Conservation (phyloP, 2,113 vertebrate species). For the Zosterops borbonicus region DNA sequence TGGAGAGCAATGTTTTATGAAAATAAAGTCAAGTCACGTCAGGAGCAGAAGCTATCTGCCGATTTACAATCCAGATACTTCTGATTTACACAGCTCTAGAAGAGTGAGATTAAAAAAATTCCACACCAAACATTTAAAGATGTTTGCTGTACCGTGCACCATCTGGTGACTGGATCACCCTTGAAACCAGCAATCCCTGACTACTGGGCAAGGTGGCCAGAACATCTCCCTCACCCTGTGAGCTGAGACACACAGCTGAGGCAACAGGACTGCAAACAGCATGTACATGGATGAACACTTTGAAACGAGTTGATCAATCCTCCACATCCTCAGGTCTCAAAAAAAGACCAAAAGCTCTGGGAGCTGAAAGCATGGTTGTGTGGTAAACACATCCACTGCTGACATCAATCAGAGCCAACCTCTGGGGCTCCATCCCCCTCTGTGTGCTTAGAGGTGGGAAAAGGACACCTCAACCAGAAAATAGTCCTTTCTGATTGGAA, state of each 20-base stretch:
- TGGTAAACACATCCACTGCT: neutral
- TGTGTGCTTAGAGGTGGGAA: neutral
- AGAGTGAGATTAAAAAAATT: neutral
- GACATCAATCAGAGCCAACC: neutral
- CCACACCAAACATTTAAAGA: neutral
- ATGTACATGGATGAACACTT: neutral
- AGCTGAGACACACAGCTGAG: neutral
- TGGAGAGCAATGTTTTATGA: neutral
- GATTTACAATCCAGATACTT: conserved; percentile 20
- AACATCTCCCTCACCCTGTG: neutral
- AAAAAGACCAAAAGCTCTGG: neutral
- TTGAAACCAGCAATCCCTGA: neutral
- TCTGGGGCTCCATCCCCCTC: neutral
- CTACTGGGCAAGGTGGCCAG: neutral
- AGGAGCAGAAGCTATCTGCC: neutral
- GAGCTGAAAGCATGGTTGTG: neutral
- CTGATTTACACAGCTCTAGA: neutral
- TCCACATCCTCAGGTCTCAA: neutral
- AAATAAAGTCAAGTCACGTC: conserved; percentile 3
- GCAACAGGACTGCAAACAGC: neutral
- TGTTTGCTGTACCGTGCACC: neutral
- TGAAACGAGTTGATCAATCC: neutral
- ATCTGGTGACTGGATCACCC: neutral
- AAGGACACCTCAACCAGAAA: neutral
- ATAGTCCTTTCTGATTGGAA: neutral